These are phyloP conservation scores for Drosophila setifemur DNA, from an alignment of 1,140 invertebrate species.

Conservation along the genomic window DNA sequence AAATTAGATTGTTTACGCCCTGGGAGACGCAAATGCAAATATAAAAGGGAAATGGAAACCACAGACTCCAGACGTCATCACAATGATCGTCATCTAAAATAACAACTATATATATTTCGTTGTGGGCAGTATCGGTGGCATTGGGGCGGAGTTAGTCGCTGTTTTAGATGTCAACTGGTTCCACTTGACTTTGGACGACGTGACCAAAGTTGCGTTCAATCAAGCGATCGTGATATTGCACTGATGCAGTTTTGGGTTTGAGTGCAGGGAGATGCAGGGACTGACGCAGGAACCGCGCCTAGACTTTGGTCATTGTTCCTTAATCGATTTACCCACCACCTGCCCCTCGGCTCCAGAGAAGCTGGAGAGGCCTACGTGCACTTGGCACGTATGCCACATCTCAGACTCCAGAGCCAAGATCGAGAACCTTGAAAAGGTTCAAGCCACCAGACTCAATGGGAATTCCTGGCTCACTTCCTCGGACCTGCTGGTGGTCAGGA, in stretches of 20 bases:
- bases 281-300: conserved; percentile 20
- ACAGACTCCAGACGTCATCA: background rate
- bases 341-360: background rate
- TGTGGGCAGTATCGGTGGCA: conserved; percentile 1
- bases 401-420: conserved; percentile 1
- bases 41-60: conserved; percentile 22
- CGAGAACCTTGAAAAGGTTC: conserved; percentile 73
- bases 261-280: conserved; percentile 41
- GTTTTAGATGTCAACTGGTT: conserved; percentile 49
- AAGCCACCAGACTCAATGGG: conserved; percentile 36
- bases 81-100: conserved; percentile 1
- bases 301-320: conserved; percentile 36
- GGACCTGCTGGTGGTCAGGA: background rate
- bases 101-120: background rate
- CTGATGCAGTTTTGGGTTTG: background rate
- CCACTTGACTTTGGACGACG: conserved; percentile 54
- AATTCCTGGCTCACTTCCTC: conserved; percentile 48
- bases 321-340: conserved; percentile 34
- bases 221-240: conserved; percentile 1
- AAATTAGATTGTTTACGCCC: background rate
- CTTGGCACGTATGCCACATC: conserved; percentile 50
- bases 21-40: conserved; percentile 28
- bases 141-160: background rate
- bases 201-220: conserved; percentile 41
- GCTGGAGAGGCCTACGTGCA: conserved; percentile 46